A percentile compares a stretch with the other conserved stretches of the same genome.
Conservation (phyloP, 2,797 vertebrate genomes). For the Pseudochromis fuscus region DNA sequence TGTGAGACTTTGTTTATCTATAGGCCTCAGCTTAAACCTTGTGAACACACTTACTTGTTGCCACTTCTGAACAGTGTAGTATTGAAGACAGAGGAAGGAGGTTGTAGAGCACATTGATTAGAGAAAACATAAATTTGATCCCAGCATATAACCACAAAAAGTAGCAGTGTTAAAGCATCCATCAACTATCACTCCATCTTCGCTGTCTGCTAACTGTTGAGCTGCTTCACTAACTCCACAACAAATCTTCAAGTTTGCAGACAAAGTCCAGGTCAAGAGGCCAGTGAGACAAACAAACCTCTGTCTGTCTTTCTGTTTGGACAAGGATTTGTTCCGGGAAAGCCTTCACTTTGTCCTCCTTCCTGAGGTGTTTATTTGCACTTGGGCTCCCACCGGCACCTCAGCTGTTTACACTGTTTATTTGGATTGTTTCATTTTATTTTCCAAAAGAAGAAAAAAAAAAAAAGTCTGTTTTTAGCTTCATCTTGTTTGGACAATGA, state of each 20-base stretch:
- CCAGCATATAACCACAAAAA: constrained; percentile 2
- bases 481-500: constrained; percentile 57
- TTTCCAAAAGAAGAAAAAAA: constrained; percentile 33
- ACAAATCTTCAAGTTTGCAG: constrained; percentile 58
- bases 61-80: not conserved
- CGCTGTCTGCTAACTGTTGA: constrained; percentile 16
- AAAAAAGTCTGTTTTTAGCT: constrained; percentile 47
- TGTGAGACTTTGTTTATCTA: not conserved
- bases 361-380: constrained; percentile 76
- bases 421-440: constrained; percentile 61
- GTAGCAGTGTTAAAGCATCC: constrained; percentile 16
- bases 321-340: constrained; percentile 72
- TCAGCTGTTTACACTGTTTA: constrained; percentile 72
- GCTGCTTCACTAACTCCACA: constrained; percentile 54
- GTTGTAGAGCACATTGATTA: not conserved
- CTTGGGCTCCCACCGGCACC: constrained; percentile 61
- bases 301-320: constrained; percentile 68
- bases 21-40: not conserved
- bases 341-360: constrained; percentile 67
- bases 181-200: constrained; percentile 25
- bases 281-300: constrained; percentile 67
- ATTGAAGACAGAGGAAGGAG: not conserved
- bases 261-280: constrained; percentile 69
- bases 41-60: not conserved
- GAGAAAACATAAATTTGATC: not conserved